Conservation (phyloP, 1,140 invertebrate genomes). For the Brachionus plicatilis region DNA sequence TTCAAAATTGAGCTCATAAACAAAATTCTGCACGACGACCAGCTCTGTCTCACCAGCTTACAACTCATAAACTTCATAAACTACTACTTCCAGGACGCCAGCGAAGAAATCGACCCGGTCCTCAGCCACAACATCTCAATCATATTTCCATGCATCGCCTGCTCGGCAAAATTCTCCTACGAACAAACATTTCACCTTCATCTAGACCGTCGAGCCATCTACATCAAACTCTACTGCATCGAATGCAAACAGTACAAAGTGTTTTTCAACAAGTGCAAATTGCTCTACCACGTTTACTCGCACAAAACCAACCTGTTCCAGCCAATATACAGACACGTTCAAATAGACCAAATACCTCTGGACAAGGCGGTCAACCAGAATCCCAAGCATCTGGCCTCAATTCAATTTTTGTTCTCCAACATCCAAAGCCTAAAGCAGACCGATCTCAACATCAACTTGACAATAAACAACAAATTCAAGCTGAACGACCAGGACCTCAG, state of each 20-base stretch:
- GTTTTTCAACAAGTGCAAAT: slow-evolving; percentile 17
- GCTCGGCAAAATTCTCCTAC: background rate
- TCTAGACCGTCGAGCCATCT: background rate
- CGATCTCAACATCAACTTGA: background rate
- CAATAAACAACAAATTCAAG: background rate
- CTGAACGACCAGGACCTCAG: background rate
- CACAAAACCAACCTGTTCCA: background rate
- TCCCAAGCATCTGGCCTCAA: background rate
- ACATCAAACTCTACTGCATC: background rate
- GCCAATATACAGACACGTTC: background rate
- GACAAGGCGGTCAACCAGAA: background rate
- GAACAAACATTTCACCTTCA: slow-evolving; percentile 24
- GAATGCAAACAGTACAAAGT: slow-evolving; percentile 23
- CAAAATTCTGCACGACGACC: background rate
- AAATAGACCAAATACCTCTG: background rate
- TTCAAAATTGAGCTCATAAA: slow-evolving; percentile 20
- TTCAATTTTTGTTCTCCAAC: background rate
- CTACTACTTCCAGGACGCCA: background rate
- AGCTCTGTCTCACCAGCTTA: background rate
- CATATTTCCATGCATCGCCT: background rate
- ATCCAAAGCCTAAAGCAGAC: background rate
- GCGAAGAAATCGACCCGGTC: background rate
- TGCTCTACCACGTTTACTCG: slow-evolving; percentile 24
- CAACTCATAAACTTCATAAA: slow-evolving; percentile 23
- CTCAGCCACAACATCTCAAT: background rate